A percentile compares a stretch with the other conserved stretches of the same genome.
Evolutionary conservation across 30 jellyfish, hydroid and myxozoan genomes (phyloP).

Genomic region (Catostylus mosaicus): DNA sequence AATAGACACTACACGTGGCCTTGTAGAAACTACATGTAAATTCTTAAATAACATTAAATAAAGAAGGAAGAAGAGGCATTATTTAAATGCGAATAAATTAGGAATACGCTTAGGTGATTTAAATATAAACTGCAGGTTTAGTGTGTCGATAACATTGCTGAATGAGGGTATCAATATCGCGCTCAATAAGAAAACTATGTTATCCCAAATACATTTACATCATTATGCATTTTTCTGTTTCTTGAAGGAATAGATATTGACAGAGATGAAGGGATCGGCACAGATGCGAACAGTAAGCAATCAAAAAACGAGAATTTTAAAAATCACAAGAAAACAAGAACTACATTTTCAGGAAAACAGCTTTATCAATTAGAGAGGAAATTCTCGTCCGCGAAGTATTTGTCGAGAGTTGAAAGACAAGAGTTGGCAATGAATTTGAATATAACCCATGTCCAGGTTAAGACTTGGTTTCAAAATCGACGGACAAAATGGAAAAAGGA

Average conservation of each 20-base stretch:
- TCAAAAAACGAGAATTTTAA: neutral
- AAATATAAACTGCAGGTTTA: too few relatives aligned
- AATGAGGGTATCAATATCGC: too few relatives aligned
- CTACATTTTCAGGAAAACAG: slow-evolving; percentile 75
- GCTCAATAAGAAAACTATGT: too few relatives aligned
- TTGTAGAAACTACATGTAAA: too few relatives aligned
- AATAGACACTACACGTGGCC: too few relatives aligned
- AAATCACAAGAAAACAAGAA: slow-evolving; percentile 61
- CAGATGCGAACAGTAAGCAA: neutral
- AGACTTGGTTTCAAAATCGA: slow-evolving; percentile 82
- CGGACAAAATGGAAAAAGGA: slow-evolving; percentile 85
- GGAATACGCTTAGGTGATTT: too few relatives aligned
- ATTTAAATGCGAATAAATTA: too few relatives aligned
- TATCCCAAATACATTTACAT: too few relatives aligned
- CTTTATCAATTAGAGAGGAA: slow-evolving; percentile 58
- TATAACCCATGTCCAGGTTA: slow-evolving; percentile 67
- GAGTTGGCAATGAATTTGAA: slow-evolving; percentile 57
- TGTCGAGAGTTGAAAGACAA: slow-evolving; percentile 74
- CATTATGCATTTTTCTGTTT: neutral
- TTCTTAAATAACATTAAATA: too few relatives aligned
- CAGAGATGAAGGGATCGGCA: neutral
- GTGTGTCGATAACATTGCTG: too few relatives aligned
- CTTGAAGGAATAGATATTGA: neutral
- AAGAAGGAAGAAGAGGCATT: too few relatives aligned
- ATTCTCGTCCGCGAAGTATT: slow-evolving; percentile 59